Evolutionary conservation across 1,140 invertebrate genomes (phyloP).

Genomic region (Diuraphis noxia): DNA sequence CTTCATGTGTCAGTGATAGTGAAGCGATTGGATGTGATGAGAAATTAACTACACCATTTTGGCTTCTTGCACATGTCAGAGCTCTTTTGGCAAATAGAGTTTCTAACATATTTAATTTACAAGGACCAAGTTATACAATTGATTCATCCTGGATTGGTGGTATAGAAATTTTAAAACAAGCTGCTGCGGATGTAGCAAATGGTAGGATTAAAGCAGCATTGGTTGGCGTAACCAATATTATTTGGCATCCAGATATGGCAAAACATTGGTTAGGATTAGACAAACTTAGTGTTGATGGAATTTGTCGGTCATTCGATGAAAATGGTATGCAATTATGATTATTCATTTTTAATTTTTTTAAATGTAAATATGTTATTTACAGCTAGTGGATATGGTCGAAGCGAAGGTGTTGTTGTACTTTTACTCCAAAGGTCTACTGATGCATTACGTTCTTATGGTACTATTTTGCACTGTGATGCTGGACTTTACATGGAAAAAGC

Average conservation of each 20-base stretch:
- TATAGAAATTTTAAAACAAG: slow-evolving; percentile 69
- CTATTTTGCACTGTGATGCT: slow-evolving; percentile 64
- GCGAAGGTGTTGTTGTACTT: slow-evolving; percentile 68
- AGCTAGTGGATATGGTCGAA: slow-evolving; percentile 69
- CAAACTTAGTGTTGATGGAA: slow-evolving; percentile 70
- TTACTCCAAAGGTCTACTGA: slow-evolving; percentile 64
- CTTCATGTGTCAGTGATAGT: slow-evolving; percentile 58
- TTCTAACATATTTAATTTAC: slow-evolving; percentile 53
- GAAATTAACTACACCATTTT: slow-evolving; percentile 63
- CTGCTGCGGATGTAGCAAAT: slow-evolving; percentile 66
- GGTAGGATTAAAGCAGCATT: slow-evolving; percentile 73
- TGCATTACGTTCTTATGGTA: slow-evolving; percentile 67
- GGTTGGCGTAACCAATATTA: slow-evolving; percentile 68
- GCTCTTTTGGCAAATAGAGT: slow-evolving; percentile 72
- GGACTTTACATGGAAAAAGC: slow-evolving; percentile 68
- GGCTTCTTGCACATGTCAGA: slow-evolving; percentile 68
- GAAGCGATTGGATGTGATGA: slow-evolving; percentile 56
- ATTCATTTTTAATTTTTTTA: background rate
- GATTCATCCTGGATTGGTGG: slow-evolving; percentile 76
- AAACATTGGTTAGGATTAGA: slow-evolving; percentile 66
- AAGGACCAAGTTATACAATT: slow-evolving; percentile 69
- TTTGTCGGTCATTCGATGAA: slow-evolving; percentile 71
- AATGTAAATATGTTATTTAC: background rate
- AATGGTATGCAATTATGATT: slow-evolving; percentile 62
- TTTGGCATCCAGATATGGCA: slow-evolving; percentile 69